phyloP scores from a whole-genome alignment of 2,113 vertebrate species.

The Sylvia atricapilla region DNA sequence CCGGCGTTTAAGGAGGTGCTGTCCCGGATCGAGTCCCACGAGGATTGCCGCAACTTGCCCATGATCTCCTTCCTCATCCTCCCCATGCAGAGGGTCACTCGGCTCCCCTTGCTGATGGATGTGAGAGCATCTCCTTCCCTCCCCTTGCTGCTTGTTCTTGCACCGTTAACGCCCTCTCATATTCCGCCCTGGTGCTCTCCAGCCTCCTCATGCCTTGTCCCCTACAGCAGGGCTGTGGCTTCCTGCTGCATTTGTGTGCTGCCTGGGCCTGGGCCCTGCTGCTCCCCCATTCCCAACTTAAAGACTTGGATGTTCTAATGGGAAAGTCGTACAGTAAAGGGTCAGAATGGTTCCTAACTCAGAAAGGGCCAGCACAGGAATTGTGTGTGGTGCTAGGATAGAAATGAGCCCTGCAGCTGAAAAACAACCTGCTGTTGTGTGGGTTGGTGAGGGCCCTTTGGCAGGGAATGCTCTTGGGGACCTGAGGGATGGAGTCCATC shows the following conservation, averaged over 20 bases:
- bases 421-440: accelerated
- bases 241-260: background rate
- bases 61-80: constrained; percentile 99
- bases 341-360: background rate
- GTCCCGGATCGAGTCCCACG: constrained; percentile 85
- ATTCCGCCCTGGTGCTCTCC: background rate
- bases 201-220: background rate
- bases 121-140: constrained; percentile 74
- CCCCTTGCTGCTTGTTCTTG: background rate
- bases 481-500: accelerated
- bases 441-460: background rate
- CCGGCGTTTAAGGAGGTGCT: constrained; percentile 87
- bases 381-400: background rate
- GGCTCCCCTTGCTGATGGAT: constrained; percentile 94
- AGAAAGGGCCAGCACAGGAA: background rate
- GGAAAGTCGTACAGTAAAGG: background rate
- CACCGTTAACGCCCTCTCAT: background rate
- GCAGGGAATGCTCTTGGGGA: background rate
- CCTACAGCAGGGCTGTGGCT: background rate
- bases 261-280: background rate
- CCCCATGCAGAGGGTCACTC: constrained; percentile 97
- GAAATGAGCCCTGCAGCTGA: background rate
- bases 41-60: constrained; percentile 91
- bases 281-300: background rate
- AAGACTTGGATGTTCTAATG: background rate